Evolutionary conservation across 2,888 invertebrate species (phyloP), one percentile per base, ranked within the genome.

Genomic region (Tetheella fluctuosa): DNA sequence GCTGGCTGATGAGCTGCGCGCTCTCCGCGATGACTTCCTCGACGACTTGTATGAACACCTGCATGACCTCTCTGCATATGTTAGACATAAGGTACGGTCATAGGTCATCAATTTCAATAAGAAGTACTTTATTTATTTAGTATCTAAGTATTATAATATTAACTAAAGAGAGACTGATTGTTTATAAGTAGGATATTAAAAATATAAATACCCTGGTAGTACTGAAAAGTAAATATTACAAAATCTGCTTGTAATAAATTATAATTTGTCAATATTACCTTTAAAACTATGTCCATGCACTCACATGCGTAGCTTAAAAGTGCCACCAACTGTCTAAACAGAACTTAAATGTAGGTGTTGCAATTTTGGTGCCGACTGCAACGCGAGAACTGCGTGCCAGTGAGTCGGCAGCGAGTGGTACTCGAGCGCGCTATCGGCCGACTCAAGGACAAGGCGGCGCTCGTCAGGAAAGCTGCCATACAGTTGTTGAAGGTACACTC

Each of bases 401-500:
- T 97, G 53, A 91, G 91, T 7, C 94, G 95, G 62, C 96, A 97
- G 77, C 94, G 95, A 25, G 87, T 90, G 12, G 94, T 98, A 52
- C 88, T 98, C 57, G 93, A 95, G 69, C 94, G 95, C 37, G 94
- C 95, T 0, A 94, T 96, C 13, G 95, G 95, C 8, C 95, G 98
- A 23, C 89, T 99, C 52, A 93, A 95, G 59, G 99, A 99, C 84
- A 97, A 96, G 83, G 96, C 97, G 1, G 96, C 97, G 7, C 94
- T 95, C 60, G 99, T 98, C 0, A 94, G 99, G 34, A 98, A 98
- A 87, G 95, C 95, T 65, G 97, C 98, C 3, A 95, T 97, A 61
- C 96, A 96, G 77, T 93, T 97, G 39, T 82, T 97, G 5, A 96
- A 96, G 65, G 94, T 92, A 59, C 17, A 42, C 30, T 10, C 30